Evolutionary conservation across 2,888 invertebrate genomes (phyloP).

Genomic region (Arge pagana): DNA sequence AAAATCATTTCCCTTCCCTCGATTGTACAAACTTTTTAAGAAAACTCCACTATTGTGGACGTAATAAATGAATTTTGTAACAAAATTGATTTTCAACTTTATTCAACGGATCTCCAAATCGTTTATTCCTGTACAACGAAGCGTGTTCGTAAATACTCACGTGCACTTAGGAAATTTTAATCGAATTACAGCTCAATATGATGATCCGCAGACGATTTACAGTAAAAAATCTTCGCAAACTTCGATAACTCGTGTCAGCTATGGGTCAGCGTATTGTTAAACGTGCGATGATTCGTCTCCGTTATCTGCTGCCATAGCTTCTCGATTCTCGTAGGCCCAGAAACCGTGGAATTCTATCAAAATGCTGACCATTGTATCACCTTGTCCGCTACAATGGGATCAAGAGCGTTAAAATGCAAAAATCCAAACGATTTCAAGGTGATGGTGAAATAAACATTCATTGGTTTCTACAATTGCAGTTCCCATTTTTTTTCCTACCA

Average conservation of each 20-base stretch:
- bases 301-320: slow-evolving; percentile 72
- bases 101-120: background rate
- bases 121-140: no score
- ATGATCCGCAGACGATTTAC: no score
- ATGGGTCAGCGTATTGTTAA: slow-evolving; percentile 37
- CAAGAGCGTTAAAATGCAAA: slow-evolving; percentile 12
- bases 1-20: slow-evolving; percentile 39
- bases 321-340: slow-evolving; percentile 95
- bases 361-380: slow-evolving; percentile 92
- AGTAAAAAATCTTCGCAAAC: no score
- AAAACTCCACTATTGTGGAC: slow-evolving; percentile 36
- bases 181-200: no score
- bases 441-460: background rate
- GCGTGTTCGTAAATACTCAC: no score
- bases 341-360: slow-evolving; percentile 94
- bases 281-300: slow-evolving; percentile 56
- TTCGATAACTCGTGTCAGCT: no score
- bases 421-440: no score
- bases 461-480: background rate
- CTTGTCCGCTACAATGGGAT: slow-evolving; percentile 74
- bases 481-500: slow-evolving; percentile 63
- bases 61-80: slow-evolving; percentile 55
- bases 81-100: slow-evolving; percentile 26
- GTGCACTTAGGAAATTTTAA: no score
- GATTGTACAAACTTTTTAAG: slow-evolving; percentile 47